Base-by-base conservation (phyloP, 2,888 invertebrate genomes). In the Cantharis flavilabris region DNA sequence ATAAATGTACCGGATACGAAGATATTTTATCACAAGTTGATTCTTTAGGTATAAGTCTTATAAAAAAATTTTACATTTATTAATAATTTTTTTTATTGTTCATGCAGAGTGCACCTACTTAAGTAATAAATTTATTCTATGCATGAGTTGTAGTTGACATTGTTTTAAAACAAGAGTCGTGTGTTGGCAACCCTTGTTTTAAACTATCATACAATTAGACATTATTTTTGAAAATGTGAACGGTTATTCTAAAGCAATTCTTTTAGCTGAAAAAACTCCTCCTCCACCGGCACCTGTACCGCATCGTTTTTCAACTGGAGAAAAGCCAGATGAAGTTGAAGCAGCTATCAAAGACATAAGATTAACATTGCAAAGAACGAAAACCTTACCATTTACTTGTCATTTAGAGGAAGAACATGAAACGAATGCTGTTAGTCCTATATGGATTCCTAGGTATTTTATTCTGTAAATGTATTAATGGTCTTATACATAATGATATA, bases 341-440 rank as follows among this genome's bases (percentile, higher is more conserved):
- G 92, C 95, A 83, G 94, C 95, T 62, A 93, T 95, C 84, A 95
- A 95, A 86, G 96, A 96, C 83, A 96, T 97, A 83, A 92, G 96
- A 72, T 92, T 95, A 84, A 94, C 93, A 80, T 88, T 95, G 81
- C 96, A 92, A 89, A 92, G 94, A 87, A 93, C 93, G 74, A 93
- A 93, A 87, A 91, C 92, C 16, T 87, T 92, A 78, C 92, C 92
- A 28, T 89, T 91, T 14, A 90, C 91, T 79, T 87, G 87, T 80
- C 88, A 85, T 81, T 87, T 84, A 33, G 88, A 85, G 78, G 88
- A 86, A 82, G 89, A 87, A 83, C 87, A 84, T 86, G 91, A 84
- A 89, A 91, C 80, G 80, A 88, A 89, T 77, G 89, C 89, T 62
- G 89, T 90, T 78, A 93, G 93, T 81, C 93, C 94, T 11, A 91